Conservation (phyloP, 2,888 invertebrate species). For the Allolobophora icterica region DNA sequence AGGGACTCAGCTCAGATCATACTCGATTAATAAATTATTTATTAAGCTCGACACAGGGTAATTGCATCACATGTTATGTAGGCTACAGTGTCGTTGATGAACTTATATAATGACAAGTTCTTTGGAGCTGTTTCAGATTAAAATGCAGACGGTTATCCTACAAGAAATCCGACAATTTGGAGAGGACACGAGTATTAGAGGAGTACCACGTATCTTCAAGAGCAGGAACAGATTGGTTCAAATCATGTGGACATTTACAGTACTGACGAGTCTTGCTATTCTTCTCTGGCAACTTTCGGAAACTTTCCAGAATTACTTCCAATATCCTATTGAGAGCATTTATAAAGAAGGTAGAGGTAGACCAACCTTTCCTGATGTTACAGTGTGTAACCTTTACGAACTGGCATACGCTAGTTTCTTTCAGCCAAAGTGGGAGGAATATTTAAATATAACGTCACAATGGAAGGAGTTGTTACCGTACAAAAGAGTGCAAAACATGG, state of each 20-base stretch:
- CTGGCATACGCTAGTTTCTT: not conserved
- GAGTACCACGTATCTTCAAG: slow-evolving; percentile 32
- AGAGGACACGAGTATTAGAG: not conserved
- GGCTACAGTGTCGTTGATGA: too few species aligned
- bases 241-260: slow-evolving; percentile 13
- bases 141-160: not conserved
- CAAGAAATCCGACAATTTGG: slow-evolving; percentile 19
- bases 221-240: not conserved
- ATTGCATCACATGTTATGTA: too few species aligned
- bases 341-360: slow-evolving; percentile 15
- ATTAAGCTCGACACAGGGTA: too few species aligned
- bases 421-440: not conserved
- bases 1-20: too few species aligned
- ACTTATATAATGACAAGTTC: not conserved
- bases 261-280: not conserved
- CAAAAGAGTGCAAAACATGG: too few species aligned
- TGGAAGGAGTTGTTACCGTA: not conserved
- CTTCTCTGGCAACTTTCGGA: slow-evolving; percentile 18
- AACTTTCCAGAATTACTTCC: not conserved
- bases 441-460: not conserved
- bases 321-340: not conserved
- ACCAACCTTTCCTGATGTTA: slow-evolving; percentile 31
- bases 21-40: too few species aligned
- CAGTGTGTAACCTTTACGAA: slow-evolving; percentile 25
- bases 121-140: not conserved